These are phyloP conservation scores for Coboldia fuscipes DNA, from an alignment of 1,140 invertebrate genomes.

Conservation along the genomic window DNA sequence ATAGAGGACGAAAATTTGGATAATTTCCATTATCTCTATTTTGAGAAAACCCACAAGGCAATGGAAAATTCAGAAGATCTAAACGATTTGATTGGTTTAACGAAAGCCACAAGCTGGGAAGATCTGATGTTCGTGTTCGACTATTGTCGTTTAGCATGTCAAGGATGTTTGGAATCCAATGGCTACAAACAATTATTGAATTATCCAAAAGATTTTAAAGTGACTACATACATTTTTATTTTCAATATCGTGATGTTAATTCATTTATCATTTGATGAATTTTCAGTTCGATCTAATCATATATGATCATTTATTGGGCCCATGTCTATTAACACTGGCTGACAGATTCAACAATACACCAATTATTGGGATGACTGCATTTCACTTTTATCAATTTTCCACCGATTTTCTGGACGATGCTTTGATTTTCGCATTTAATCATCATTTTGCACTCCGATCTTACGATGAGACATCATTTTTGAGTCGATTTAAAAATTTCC, in stretches of 20 bases:
- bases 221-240: too few relatives aligned
- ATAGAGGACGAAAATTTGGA: too few relatives aligned
- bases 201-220: constrained; percentile 3
- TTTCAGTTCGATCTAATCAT: constrained; percentile 1
- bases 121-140: too few relatives aligned
- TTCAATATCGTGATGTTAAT: too few relatives aligned
- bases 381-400: neutral
- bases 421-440: constrained; percentile 1
- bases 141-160: too few relatives aligned
- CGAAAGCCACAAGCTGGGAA: too few relatives aligned
- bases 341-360: constrained; percentile 3
- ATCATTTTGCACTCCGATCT: neutral
- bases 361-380: neutral
- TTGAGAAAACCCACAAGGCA: too few relatives aligned
- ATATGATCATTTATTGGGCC: neutral
- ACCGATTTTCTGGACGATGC: neutral
- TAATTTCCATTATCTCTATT: too few relatives aligned
- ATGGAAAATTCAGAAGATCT: too few relatives aligned
- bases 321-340: neutral
- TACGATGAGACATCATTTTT: neutral
- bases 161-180: neutral
- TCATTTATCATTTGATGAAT: too few relatives aligned
- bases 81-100: too few relatives aligned
- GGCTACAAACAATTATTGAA: neutral
- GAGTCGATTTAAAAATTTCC: neutral